Evolutionary conservation across 2,113 vertebrate species (phyloP).

Genomic region (Strix uralensis): DNA sequence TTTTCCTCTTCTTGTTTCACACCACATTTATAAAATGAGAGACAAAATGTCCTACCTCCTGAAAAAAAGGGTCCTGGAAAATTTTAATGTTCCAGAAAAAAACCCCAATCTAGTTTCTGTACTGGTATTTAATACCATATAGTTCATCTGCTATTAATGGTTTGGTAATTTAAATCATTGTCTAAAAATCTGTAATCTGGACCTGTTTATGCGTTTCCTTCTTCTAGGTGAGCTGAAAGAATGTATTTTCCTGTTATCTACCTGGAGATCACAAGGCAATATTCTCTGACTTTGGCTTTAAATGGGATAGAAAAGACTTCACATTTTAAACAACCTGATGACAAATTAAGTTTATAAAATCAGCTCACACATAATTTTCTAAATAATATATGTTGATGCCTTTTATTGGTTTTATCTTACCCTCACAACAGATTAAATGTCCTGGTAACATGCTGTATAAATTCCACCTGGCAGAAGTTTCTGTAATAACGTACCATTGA

Average conservation of each 20-base stretch:
- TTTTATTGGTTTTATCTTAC: not conserved
- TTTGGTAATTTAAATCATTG: not conserved
- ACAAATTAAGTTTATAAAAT: not conserved
- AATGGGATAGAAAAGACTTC: not conserved
- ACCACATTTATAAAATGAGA: not conserved
- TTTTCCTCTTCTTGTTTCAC: not conserved
- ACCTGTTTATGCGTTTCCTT: not conserved
- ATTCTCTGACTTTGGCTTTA: not conserved
- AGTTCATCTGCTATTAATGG: not conserved
- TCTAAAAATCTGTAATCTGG: not conserved
- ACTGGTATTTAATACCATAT: not conserved
- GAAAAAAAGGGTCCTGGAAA: not conserved
- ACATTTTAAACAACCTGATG: not conserved
- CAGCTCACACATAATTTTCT: not conserved
- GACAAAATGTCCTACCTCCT: slow-evolving; percentile 17
- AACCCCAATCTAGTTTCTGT: not conserved
- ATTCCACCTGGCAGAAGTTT: not conserved
- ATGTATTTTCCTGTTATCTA: not conserved
- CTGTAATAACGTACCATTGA: not conserved
- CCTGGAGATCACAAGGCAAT: not conserved
- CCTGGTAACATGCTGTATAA: not conserved
- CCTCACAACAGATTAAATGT: not conserved
- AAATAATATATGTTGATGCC: not conserved
- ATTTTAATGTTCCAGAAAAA: not conserved
- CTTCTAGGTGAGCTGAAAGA: not conserved